Evolutionary conservation across 2,888 invertebrate genomes (phyloP), one percentile per base, ranked within the genome.

Genomic region (Steromphala cineraria): DNA sequence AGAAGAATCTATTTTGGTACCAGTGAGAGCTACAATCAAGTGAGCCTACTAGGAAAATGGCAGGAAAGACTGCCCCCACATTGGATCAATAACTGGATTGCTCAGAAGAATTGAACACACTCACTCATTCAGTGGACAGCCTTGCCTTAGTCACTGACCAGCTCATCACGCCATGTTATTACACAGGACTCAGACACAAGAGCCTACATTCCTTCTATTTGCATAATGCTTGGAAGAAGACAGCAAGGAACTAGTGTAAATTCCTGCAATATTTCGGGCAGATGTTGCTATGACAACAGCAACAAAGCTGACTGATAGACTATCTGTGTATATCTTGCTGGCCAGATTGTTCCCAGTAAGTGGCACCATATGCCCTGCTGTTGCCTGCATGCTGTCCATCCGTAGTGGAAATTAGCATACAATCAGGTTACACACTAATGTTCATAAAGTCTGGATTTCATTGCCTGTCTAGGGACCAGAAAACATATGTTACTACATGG

Each of bases 281-380:
- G 71, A 71, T 71, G 71, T 71, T 71, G 71, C 71, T 71, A 71
- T 71, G 71, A 71, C 71, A 71, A 71, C 71, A 71, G 71, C 19
- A 71, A 71, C 71, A 71, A 71, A 71, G 71, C 71, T 36, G 40
- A n/a, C 40, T 36, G 71, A 71, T 71, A 71, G 71, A 71, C 71
- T 71, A 71, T 71, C 71, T 40, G 71, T 71, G 40, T 71, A 71
- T 36, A 71, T 71, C 62, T 62, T 71, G 31, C n/a, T 13, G 36
- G 71, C 71, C 71, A 71, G 71, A 71, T 71, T 71, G 71, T 40
- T 71, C 36, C 19, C 36, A 40, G 71, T 71, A 71, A 71, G 71
- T 71, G 36, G 71, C 19, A 19, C 31, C 71, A 71, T 71, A 71
- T 71, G 71, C 36, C 71, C 28, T 15, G n/a, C 40, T 21, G 56